phyloP scores from a whole-genome alignment of 2,113 vertebrate genomes.

The Tychaedon coryphoeus region DNA sequence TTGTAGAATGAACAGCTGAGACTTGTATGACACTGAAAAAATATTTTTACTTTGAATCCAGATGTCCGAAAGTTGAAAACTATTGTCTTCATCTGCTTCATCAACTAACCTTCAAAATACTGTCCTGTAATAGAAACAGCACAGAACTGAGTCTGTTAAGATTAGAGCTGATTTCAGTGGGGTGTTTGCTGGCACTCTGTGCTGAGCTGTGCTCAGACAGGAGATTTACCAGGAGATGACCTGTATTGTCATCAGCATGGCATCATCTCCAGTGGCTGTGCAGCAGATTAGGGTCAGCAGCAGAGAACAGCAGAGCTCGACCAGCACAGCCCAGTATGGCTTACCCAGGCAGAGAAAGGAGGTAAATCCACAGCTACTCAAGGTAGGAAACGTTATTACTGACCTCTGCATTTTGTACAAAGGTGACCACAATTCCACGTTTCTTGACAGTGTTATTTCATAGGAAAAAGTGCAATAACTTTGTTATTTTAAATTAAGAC shows the following conservation, averaged over 20 bases:
- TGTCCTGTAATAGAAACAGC: not conserved
- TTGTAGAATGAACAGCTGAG: not conserved
- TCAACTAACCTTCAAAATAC: not conserved
- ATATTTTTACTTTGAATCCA: not conserved
- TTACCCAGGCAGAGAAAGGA: slow-evolving; percentile 20
- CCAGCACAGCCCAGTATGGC: slow-evolving; percentile 42
- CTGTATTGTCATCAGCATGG: slow-evolving; percentile 25
- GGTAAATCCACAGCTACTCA: slow-evolving; percentile 31
- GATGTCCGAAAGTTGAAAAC: not conserved
- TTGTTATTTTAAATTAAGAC: not conserved
- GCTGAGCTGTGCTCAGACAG: not conserved
- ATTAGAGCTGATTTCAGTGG: not conserved
- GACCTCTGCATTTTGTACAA: not conserved
- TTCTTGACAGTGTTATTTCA: not conserved
- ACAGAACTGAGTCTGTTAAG: not conserved
- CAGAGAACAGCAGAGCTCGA: slow-evolving; percentile 39
- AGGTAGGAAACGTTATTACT: slow-evolving; percentile 50
- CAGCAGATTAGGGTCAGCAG: slow-evolving; percentile 64
- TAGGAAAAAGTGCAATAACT: not conserved
- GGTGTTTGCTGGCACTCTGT: not conserved
- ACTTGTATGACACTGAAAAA: not conserved
- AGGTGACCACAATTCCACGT: not conserved
- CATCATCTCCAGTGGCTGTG: slow-evolving; percentile 15
- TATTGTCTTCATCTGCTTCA: not conserved
- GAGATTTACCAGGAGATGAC: slow-evolving; percentile 24